These are phyloP conservation scores for Hipposideros larvatus DNA, from an alignment of 2,797 vertebrate species.

Conservation along the genomic window DNA sequence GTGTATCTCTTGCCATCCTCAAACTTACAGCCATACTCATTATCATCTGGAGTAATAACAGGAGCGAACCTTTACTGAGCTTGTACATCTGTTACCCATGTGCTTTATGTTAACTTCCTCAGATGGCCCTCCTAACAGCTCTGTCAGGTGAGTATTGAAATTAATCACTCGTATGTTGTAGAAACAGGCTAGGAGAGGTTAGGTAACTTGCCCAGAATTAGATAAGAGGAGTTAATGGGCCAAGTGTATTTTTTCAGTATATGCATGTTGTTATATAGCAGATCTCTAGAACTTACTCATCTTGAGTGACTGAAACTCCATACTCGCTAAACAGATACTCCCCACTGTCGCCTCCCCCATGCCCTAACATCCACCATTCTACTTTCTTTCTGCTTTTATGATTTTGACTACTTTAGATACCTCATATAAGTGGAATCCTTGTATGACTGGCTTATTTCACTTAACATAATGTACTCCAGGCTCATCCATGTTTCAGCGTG, in stretches of 20 bases:
- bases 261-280: neutral
- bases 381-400: neutral
- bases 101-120: neutral
- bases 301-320: neutral
- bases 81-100: neutral
- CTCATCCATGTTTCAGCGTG: neutral
- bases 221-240: neutral
- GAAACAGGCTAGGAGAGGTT: neutral
- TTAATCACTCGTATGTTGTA: neutral
- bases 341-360: no score
- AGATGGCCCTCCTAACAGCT: neutral
- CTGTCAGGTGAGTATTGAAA: no score
- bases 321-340: neutral
- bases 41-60: neutral
- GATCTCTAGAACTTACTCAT: neutral
- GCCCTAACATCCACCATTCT: neutral
- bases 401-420: neutral
- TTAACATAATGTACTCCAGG: neutral
- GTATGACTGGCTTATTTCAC: neutral
- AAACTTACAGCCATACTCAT: neutral
- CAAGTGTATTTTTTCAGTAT: neutral
- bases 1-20: neutral
- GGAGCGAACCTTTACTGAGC: neutral
- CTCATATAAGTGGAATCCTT: neutral
- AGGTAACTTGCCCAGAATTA: neutral